phyloP scores from a whole-genome alignment of 2,888 invertebrate genomes.

The Dicyrtomina minuta region DNA sequence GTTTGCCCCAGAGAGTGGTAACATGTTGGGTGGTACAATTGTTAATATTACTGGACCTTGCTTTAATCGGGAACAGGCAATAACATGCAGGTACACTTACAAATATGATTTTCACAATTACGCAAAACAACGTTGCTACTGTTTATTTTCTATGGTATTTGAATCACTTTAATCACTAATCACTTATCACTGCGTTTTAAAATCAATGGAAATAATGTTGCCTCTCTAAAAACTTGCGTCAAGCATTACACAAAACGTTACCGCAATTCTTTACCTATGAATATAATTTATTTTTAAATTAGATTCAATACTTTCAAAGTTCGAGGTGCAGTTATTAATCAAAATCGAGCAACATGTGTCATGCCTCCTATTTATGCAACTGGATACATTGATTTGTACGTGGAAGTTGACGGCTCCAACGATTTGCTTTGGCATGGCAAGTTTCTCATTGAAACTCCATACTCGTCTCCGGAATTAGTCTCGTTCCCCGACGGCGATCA shows the following conservation, averaged over 20 bases:
- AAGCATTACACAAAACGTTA: too few species aligned
- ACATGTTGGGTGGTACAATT: slow-evolving; percentile 94
- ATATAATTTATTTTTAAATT: background rate
- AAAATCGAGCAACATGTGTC: slow-evolving; percentile 83
- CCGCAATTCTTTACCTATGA: too few species aligned
- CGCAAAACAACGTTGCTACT: too few species aligned
- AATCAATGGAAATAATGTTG: background rate
- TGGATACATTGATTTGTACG: slow-evolving; percentile 82
- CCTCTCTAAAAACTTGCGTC: too few species aligned
- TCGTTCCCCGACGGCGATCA: slow-evolving; percentile 71
- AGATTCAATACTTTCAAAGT: slow-evolving; percentile 81
- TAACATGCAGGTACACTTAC: slow-evolving; percentile 65
- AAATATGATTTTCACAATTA: background rate
- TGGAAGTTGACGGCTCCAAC: slow-evolving; percentile 77
- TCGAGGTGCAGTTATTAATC: slow-evolving; percentile 72
- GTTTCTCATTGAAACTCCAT: slow-evolving; percentile 89
- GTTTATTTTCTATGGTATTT: background rate
- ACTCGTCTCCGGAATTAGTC: slow-evolving; percentile 80
- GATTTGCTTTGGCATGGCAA: slow-evolving; percentile 82
- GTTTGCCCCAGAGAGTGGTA: slow-evolving; percentile 92
- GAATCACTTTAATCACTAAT: background rate
- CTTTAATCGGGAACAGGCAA: slow-evolving; percentile 72
- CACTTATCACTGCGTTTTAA: background rate
- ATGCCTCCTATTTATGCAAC: slow-evolving; percentile 84
- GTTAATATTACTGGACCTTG: slow-evolving; percentile 97